Conservation (phyloP, 2,888 invertebrate species). For the Pristionchus maxplancki region DNA sequence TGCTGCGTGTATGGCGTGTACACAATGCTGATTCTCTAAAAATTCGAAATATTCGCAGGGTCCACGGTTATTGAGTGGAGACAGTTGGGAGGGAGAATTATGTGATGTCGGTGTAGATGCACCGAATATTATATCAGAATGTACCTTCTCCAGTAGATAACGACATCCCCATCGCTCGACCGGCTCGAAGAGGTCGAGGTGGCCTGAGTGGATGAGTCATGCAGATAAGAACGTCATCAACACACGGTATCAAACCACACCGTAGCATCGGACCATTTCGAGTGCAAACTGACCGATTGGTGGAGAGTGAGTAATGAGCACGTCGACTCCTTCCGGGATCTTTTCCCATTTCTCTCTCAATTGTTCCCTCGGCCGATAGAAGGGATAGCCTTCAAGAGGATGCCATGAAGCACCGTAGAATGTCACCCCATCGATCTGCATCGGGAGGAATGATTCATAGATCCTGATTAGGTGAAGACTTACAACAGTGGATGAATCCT, state of each 20-base stretch:
- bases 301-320: constrained; percentile 89
- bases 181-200: constrained; percentile 62
- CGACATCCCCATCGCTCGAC: constrained; percentile 67
- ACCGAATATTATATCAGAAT: no score
- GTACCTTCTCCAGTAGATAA: constrained; percentile 66
- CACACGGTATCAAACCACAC: no score
- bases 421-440: constrained; percentile 75
- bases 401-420: constrained; percentile 76
- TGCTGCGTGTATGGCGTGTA: no score
- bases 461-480: constrained; percentile 62
- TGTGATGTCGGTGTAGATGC: no score
- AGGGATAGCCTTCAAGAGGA: constrained; percentile 71
- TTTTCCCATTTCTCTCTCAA: constrained; percentile 90
- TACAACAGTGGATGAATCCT: constrained; percentile 83
- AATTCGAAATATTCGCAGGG: no score
- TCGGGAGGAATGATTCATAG: no score
- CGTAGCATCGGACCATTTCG: no score
- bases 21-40: no score
- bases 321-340: constrained; percentile 86
- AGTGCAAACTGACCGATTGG: constrained; percentile 83
- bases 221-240: no score
- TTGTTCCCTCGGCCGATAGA: constrained; percentile 78
- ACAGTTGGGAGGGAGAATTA: no score
- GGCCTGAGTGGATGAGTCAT: no score
- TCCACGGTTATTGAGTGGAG: no score